Conservation (phyloP, 1,140 invertebrate species). For the Hycleus cichorii region DNA sequence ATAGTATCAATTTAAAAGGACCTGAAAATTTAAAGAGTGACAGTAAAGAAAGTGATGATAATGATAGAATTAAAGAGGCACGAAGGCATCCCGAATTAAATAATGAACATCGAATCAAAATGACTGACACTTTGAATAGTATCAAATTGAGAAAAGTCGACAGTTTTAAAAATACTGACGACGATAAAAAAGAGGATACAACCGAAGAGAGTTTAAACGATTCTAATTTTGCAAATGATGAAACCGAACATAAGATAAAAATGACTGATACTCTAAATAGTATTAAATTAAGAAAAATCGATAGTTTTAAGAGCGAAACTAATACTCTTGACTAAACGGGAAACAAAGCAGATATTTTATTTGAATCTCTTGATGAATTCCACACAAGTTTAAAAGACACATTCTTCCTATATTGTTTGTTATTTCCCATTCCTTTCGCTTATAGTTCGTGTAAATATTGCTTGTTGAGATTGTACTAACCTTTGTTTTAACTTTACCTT, state of each 20-base stretch:
- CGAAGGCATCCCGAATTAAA: neutral
- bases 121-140: slow-evolving; percentile 19
- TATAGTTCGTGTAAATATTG: neutral
- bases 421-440: slow-evolving; percentile 2
- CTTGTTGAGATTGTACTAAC: slow-evolving; percentile 2
- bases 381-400: neutral
- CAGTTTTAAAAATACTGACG: neutral
- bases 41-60: too few relatives aligned
- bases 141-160: slow-evolving; percentile 16
- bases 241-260: neutral
- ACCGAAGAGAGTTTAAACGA: neutral
- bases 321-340: neutral
- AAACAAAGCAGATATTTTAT: neutral
- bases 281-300: slow-evolving; percentile 6
- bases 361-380: neutral
- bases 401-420: slow-evolving; percentile 5
- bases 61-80: too few relatives aligned
- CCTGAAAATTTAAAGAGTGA: too few relatives aligned
- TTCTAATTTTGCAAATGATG: neutral
- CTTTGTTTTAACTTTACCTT: slow-evolving; percentile 2
- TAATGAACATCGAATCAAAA: slow-evolving; percentile 19
- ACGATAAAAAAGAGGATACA: neutral
- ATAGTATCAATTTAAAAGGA: neutral
- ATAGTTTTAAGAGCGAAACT: slow-evolving; percentile 1
- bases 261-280: slow-evolving; percentile 3